Percentiles rank a stretch among this genome's conserved stretches.
These are phyloP conservation scores for Rhyacophila brunnea DNA, from an alignment of 1,140 invertebrate genomes.

Conservation along the genomic window DNA sequence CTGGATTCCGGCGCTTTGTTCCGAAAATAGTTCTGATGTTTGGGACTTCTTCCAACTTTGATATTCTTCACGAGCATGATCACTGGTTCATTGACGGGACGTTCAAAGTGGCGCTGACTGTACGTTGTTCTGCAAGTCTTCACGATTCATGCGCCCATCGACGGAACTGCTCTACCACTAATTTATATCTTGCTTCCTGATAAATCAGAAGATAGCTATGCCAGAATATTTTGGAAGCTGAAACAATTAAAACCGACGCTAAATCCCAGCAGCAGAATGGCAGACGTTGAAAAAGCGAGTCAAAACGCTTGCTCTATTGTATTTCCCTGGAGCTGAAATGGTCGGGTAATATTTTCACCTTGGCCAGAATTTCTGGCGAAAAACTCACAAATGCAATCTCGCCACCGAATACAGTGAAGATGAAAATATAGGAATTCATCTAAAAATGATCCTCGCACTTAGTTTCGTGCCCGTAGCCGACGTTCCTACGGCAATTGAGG, in stretches of 20 bases:
- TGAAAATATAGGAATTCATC: slow-evolving; percentile 10
- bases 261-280: slow-evolving; percentile 1
- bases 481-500: slow-evolving; percentile 6
- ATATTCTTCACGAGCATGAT: too few species aligned
- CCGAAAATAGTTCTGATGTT: too few species aligned
- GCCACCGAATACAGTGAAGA: slow-evolving; percentile 2
- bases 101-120: too few species aligned
- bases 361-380: slow-evolving; percentile 9
- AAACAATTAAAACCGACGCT: not conserved
- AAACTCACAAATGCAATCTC: not conserved
- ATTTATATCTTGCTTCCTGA: too few species aligned
- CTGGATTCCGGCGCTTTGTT: too few species aligned
- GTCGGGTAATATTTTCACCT: slow-evolving; percentile 7
- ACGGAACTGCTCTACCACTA: too few species aligned
- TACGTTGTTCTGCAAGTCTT: too few species aligned
- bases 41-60: too few species aligned
- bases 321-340: slow-evolving; percentile 2
- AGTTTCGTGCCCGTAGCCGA: slow-evolving; percentile 8
- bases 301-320: slow-evolving; percentile 3
- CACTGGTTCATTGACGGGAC: too few species aligned
- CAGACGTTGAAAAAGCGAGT: slow-evolving; percentile 9
- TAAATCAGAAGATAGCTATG: too few species aligned
- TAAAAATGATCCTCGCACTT: slow-evolving; percentile 9
- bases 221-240: too few species aligned
- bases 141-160: too few species aligned